Base-by-base conservation (phyloP, 92 coral and sea anemone genomes). In the Actinernus sp. region DNA sequence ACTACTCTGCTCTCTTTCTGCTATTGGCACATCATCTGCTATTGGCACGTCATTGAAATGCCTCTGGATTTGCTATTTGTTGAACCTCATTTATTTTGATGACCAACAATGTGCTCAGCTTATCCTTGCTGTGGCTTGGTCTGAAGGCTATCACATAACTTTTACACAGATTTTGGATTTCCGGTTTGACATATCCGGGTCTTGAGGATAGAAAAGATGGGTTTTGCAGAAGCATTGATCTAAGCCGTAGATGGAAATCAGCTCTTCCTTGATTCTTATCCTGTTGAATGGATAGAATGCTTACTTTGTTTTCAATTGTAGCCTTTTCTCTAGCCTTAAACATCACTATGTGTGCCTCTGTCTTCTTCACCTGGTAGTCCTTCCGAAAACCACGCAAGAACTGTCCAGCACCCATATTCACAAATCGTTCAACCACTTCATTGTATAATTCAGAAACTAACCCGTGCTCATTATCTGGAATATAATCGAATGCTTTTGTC, bases 271-370 rank as follows among this genome's bases (percentile, higher is more conserved):
- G 8, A 34, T 6, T 6, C 14, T 34, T 6, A 14, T 34, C 41
- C 41, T 34, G 41, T 6, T 6, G 8, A 14, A 34, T 34, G 14
- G 41, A 6, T 34, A 6, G 8, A 34, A 34, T 34, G 41, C 8
- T 34, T 6, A 34, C 41, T 34, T 34, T 34, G 14, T 14, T 34
- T 34, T 34, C 8, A 6, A 6, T 34, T 34, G 14, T 6, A 14
- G 6, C 41, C 14, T 6, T 6, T 6, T 34, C 41, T 14, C 14
- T 34, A 6, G 41, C 6, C 14, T 34, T 34, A 6, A 6, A 14
- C 22, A 81, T 48, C 2, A 81, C 74, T 14, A 62, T 59, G 37
- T 74, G 83, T 7, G 82, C 88, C 50, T 81, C 88, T 22, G 82
- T 74, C 29, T 81, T 81, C 70, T 73, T 9, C 1, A 81, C 31